Evolutionary conservation across 2,888 invertebrate genomes (phyloP), one percentile per base, ranked within the genome.

Genomic region (Xylota sylvarum): DNA sequence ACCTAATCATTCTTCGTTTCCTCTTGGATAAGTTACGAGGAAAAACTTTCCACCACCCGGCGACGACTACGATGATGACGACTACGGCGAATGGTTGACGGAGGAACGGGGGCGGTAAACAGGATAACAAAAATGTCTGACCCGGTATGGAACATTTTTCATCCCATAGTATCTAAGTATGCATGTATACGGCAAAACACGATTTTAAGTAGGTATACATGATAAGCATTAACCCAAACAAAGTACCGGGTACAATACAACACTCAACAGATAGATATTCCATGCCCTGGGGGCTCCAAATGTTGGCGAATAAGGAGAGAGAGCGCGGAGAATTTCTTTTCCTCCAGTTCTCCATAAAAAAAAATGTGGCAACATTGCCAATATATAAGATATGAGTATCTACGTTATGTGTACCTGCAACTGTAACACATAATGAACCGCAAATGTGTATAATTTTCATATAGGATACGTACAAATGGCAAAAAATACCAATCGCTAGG

Each of bases 1-100:
- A 77, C 77, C 77, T 77, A 69, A 77, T 77, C 67, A 77, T 60
- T 77, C 65, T 60, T 77, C 67, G 6, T 43, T 58, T 70, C n/a
- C 69, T 23, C 23, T 46, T 32, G 32, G 10, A 58, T 40, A 37
- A 55, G 37, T 52, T 37, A 52, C 37, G 37, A 67, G 14, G 37
- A 19, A 32, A 30, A 17, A 60, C 12, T 40, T 37, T 43, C 40
- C 55, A 32, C 27, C 27, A 56, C 14, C 14, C 14, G 14, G 10
- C 64, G 17, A 17, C 27, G 32, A 43, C n/a, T 23, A 19, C 32
- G 50, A 27, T 14, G 5, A 48, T 12, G 19, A n/a, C 4, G 17
- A 23, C 58, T 23, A 23, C 32, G 32, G 6, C 32, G 5, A 32
- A 2, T 4, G 5, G 37, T 0, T 10, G 37, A 37, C 1, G 37